Conservation (phyloP, 2,888 invertebrate species). For the Tetranychus truncatus region DNA sequence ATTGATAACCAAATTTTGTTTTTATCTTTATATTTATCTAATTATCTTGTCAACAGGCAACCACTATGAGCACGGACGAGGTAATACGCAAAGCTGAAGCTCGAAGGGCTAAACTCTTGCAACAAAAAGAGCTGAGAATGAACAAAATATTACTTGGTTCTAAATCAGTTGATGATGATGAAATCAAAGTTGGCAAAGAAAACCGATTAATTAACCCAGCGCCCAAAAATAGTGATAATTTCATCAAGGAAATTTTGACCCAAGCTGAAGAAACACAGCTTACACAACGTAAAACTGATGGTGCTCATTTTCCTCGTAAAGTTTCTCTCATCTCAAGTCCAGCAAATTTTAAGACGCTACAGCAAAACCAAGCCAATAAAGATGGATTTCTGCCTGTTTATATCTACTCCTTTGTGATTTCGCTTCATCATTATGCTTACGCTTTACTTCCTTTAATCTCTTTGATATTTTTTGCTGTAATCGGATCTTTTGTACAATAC, state of each 20-base stretch:
- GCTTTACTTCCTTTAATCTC: background rate
- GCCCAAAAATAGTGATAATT: background rate
- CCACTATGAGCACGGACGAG: background rate
- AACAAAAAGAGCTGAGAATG: background rate
- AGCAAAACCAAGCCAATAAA: constrained; percentile 13
- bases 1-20: no score
- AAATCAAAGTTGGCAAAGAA: background rate
- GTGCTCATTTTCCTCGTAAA: constrained; percentile 18
- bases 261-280: background rate
- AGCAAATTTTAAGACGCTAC: constrained; percentile 18
- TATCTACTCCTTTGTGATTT: background rate
- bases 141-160: background rate
- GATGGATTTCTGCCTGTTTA: background rate
- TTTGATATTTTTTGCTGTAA: background rate
- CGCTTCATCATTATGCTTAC: background rate
- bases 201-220: no score
- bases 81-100: background rate
- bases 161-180: background rate
- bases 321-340: constrained; percentile 20
- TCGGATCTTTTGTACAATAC: background rate
- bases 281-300: background rate
- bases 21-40: no score
- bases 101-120: background rate
- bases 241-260: background rate
- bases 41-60: background rate